phyloP scores from a whole-genome alignment of 2,888 invertebrate genomes.

The Ametastegia equiseti region DNA sequence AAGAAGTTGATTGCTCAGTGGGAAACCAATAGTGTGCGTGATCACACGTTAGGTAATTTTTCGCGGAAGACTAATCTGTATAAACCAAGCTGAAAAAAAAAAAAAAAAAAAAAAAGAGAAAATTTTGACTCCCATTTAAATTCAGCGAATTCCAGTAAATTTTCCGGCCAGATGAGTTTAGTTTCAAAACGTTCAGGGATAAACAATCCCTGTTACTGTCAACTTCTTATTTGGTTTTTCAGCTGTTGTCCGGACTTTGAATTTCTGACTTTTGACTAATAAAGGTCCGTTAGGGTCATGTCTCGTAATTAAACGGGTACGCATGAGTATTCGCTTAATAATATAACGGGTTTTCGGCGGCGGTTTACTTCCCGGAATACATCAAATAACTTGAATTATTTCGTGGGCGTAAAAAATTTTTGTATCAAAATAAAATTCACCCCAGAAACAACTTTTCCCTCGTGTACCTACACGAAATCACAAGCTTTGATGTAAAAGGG shows the following conservation, averaged over 20 bases:
- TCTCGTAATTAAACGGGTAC: conserved; percentile 22
- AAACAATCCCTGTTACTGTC: not conserved
- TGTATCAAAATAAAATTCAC: not conserved
- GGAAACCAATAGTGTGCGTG: not conserved
- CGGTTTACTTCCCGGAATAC: not conserved
- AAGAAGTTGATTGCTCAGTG: conserved; percentile 8
- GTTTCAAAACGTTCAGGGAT: not conserved
- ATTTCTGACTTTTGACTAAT: not conserved
- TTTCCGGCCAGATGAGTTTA: too few species aligned
- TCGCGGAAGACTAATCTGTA: not conserved
- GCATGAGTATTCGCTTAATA: not conserved
- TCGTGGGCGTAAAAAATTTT: not conserved
- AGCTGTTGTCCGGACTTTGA: not conserved
- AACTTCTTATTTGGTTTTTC: not conserved
- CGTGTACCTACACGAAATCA: not conserved
- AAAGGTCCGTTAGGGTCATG: conserved; percentile 2
- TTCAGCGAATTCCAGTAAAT: too few species aligned
- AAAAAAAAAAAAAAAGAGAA: too few species aligned
- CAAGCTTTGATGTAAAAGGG: not conserved
- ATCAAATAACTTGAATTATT: conserved; percentile 18
- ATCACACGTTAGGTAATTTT: not conserved
- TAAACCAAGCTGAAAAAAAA: not conserved
- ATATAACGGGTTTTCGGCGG: not conserved
- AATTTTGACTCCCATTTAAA: too few species aligned
- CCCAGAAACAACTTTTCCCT: not conserved